phyloP scores from a whole-genome alignment of 2,113 vertebrate species.

The Eptesicus fuscus region DNA sequence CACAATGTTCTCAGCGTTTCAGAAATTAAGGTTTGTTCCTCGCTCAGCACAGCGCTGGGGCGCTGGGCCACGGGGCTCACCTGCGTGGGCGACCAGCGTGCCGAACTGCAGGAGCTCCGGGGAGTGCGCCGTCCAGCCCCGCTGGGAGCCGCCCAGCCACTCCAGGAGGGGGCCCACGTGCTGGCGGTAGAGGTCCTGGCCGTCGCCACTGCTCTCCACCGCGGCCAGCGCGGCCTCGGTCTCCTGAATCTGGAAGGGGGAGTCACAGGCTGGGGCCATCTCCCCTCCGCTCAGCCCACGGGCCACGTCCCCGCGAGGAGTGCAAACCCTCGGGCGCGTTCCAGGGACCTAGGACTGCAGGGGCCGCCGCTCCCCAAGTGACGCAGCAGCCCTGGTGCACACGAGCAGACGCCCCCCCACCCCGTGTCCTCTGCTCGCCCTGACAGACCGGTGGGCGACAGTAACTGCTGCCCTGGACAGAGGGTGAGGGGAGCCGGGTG shows the following conservation, averaged over 20 bases:
- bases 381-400: no score
- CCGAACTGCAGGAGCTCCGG: constrained; percentile 87
- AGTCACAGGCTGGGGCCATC: background rate
- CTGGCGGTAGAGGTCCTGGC: constrained; percentile 83
- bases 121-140: constrained; percentile 86
- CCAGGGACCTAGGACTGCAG: background rate
- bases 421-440: background rate
- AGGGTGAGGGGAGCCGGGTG: background rate
- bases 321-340: background rate
- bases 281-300: background rate
- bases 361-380: background rate
- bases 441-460: background rate
- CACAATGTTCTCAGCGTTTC: background rate
- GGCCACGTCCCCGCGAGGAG: background rate
- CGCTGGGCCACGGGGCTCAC: constrained; percentile 70
- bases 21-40: background rate
- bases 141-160: constrained; percentile 83
- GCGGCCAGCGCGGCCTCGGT: constrained; percentile 81
- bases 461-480: background rate
- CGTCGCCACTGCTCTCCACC: constrained; percentile 78
- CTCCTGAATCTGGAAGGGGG: constrained; percentile 85
- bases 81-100: constrained; percentile 87
- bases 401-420: no score
- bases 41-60: background rate
- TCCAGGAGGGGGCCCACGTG: constrained; percentile 88